Conservation (phyloP, 1,140 invertebrate species). For the Gryllus bimaculatus region DNA sequence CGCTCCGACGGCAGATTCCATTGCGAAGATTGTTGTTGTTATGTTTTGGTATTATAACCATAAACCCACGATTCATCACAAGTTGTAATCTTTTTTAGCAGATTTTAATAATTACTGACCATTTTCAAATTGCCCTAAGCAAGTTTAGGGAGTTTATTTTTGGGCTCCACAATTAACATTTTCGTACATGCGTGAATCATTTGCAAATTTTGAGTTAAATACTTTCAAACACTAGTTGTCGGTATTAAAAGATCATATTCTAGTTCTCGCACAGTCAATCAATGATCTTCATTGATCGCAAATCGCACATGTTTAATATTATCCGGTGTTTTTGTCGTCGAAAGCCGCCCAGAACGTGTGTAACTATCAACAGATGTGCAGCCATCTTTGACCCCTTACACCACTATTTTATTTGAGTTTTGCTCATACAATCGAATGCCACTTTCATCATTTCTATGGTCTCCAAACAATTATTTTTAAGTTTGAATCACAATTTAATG, state of each 20-base stretch:
- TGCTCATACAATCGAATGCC: slow-evolving; percentile 10
- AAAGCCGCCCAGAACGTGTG: slow-evolving; percentile 13
- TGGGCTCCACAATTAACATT: background rate
- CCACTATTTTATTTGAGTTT: background rate
- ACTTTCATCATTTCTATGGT: slow-evolving; percentile 2
- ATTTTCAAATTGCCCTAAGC: background rate
- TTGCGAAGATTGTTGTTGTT: background rate
- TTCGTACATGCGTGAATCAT: background rate
- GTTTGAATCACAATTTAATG: slow-evolving; percentile 9
- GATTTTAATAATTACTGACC: background rate
- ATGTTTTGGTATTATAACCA: background rate
- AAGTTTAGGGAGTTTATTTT: background rate
- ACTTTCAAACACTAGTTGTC: background rate
- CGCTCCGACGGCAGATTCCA: background rate
- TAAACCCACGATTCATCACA: background rate
- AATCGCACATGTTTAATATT: slow-evolving; percentile 7
- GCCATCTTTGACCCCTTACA: slow-evolving; percentile 10
- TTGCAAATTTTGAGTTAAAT: background rate
- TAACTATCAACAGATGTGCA: background rate
- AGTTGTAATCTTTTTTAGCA: background rate
- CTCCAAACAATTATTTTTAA: background rate
- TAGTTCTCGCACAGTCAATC: background rate
- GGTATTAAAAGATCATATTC: background rate
- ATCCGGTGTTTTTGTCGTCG: background rate
- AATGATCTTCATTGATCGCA: background rate